Base-by-base conservation (phyloP, 2,797 vertebrate genomes). In the Ceyx erithaca region DNA sequence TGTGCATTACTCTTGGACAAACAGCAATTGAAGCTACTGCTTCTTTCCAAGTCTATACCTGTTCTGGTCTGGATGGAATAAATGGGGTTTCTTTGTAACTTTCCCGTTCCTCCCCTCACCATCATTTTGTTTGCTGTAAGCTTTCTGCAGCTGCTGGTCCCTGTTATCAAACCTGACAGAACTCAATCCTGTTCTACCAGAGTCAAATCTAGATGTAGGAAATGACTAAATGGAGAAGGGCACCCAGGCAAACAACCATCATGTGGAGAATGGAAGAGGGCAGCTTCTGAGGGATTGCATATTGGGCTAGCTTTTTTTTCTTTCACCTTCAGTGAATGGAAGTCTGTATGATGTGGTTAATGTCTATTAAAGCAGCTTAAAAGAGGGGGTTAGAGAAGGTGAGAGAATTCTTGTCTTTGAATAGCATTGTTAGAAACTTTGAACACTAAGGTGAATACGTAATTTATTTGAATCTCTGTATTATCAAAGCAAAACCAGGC, bases 181-280 rank as follows among this genome's bases (percentile, higher is more conserved):
- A 28, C 28, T 67, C 22, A 14, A 20, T 33, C 55, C 55, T 23
- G 16, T 17, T 78, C 49, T 25, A 26, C 12, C 17, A 81, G 19
- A 40, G 14, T 35, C 11, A 62, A 58, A 45, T 49, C 7, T 57
- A 66, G 54, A 22, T 40, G 14, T 4, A 30, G 7, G 7, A 45
- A 73, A 14, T 20, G 48, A 30, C 5, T 41, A 41, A 63, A 68
- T 19, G 25, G 41, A 33, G 15, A 4, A 43, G 18, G 41, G 20
- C 14, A 46, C 0, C 1, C 37, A 25, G n/a, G 14, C 20, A 59
- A 58, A 31, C 58, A 52, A 43, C 14, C 0, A 1, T 21, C 16
- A 5, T 0, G 37, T 8, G 33, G 10, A 81, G 30, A 85, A 63
- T 3, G 21, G 57, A 54, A 52, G 49, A 21, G 10, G 20, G 8